phyloP scores from a whole-genome alignment of 2,797 vertebrate genomes.

The Aythya fuligula region DNA sequence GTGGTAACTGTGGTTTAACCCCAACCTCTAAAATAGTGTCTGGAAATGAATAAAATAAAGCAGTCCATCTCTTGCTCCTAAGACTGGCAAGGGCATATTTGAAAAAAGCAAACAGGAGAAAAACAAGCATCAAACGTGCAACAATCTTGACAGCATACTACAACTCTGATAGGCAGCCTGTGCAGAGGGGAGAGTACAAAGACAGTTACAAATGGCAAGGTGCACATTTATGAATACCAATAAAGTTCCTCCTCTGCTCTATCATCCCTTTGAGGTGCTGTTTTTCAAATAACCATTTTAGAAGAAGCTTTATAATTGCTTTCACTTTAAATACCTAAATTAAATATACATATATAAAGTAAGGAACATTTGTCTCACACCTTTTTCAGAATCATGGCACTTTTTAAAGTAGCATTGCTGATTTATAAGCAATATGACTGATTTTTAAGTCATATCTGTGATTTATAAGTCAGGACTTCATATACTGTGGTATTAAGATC shows the following conservation, averaged over 20 bases:
- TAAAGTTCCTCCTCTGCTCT: conserved; percentile 16
- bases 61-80: background rate
- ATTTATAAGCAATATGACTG: conserved; percentile 63
- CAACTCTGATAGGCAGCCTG: background rate
- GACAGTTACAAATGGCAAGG: conserved; percentile 59
- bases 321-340: conserved; percentile 60
- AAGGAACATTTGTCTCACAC: conserved; percentile 46
- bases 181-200: conserved; percentile 37
- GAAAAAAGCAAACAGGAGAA: conserved; percentile 35
- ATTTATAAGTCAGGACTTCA: conserved; percentile 55
- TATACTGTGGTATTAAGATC: conserved; percentile 41
- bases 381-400: conserved; percentile 10
- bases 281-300: conserved; percentile 52
- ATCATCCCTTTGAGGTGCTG: conserved; percentile 15
- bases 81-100: conserved; percentile 41
- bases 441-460: conserved; percentile 37
- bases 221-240: conserved; percentile 40
- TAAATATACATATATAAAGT: conserved; percentile 60
- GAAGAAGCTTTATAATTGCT: conserved; percentile 54
- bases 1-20: background rate
- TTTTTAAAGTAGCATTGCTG: conserved; percentile 48
- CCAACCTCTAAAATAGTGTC: background rate
- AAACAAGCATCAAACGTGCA: conserved; percentile 49
- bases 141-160: background rate
- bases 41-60: conserved; percentile 29